phyloP scores from a whole-genome alignment of 2,888 invertebrate species.

The Opisthograptis luteolata region DNA sequence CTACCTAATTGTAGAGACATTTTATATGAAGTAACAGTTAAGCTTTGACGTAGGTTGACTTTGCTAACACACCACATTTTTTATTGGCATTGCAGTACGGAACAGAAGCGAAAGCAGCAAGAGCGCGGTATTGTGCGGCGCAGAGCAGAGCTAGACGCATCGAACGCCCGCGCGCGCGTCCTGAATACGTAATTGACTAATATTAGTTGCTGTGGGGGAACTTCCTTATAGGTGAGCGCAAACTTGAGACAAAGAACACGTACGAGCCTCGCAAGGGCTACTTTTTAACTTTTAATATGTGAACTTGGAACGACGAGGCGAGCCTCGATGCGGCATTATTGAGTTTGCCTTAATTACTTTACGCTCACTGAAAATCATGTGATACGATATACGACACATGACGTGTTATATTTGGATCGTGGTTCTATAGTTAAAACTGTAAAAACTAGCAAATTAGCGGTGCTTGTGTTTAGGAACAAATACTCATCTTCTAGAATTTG shows the following conservation, averaged over 20 bases:
- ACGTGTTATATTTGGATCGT: no score
- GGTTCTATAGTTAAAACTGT: no score
- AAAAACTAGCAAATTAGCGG: no score
- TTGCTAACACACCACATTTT: conserved; percentile 30
- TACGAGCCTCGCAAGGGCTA: conserved; percentile 69
- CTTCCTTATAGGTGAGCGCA: conserved; percentile 76
- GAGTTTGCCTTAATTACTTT: conserved; percentile 24
- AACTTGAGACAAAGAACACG: conserved; percentile 81
- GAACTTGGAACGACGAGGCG: conserved; percentile 48
- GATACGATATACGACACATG: background rate
- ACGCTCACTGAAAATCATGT: conserved; percentile 3
- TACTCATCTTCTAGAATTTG: no score
- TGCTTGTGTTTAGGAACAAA: no score
- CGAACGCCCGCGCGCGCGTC: conserved; percentile 69
- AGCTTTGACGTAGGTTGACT: no score
- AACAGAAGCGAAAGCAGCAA: conserved; percentile 34
- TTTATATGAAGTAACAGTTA: no score
- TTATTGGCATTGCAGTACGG: conserved; percentile 52
- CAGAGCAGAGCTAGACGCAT: conserved; percentile 59
- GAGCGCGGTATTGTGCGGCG: conserved; percentile 43
- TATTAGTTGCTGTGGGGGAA: conserved; percentile 78
- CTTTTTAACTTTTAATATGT: conserved; percentile 70
- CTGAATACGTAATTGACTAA: conserved; percentile 83
- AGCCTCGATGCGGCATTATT: conserved; percentile 25
- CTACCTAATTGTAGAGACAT: no score